Percentiles rank a stretch among this genome's conserved stretches.
Evolutionary conservation across 1,140 invertebrate genomes (phyloP).

Genomic region (Heliconius hewitsoni): DNA sequence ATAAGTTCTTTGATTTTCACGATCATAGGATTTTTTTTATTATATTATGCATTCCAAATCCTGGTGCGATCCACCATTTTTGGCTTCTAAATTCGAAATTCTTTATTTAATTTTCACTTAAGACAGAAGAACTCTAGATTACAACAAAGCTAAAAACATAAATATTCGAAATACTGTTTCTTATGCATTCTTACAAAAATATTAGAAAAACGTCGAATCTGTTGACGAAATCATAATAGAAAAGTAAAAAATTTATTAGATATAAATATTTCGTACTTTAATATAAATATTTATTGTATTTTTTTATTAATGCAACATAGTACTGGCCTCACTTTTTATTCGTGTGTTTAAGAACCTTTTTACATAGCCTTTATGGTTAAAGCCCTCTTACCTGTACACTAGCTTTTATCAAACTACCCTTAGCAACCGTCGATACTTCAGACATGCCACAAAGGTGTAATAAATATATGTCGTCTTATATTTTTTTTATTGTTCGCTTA

Average conservation of each 20-base stretch:
- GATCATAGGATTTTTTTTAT: too few species aligned
- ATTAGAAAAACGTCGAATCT: too few species aligned
- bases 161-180: background rate
- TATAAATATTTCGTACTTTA: too few species aligned
- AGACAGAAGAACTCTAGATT: background rate
- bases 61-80: conserved; percentile 30
- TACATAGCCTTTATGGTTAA: conserved; percentile 14
- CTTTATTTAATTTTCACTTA: conserved; percentile 17
- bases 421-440: conserved; percentile 27
- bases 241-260: too few species aligned
- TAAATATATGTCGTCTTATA: conserved; percentile 26
- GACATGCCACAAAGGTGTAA: conserved; percentile 26
- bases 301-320: too few species aligned
- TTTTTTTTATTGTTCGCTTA: background rate
- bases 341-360: conserved; percentile 27
- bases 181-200: background rate
- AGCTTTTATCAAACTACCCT: conserved; percentile 30
- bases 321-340: conserved; percentile 11
- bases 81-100: conserved; percentile 12
- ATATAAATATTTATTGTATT: too few species aligned
- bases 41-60: conserved; percentile 2
- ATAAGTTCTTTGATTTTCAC: too few species aligned
- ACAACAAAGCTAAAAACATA: background rate
- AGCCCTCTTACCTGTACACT: conserved; percentile 30
- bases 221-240: too few species aligned